A percentile compares a stretch with the other conserved stretches of the same genome.
Evolutionary conservation across 2,888 invertebrate species (phyloP).

Genomic region (Entomobrya proxima): DNA sequence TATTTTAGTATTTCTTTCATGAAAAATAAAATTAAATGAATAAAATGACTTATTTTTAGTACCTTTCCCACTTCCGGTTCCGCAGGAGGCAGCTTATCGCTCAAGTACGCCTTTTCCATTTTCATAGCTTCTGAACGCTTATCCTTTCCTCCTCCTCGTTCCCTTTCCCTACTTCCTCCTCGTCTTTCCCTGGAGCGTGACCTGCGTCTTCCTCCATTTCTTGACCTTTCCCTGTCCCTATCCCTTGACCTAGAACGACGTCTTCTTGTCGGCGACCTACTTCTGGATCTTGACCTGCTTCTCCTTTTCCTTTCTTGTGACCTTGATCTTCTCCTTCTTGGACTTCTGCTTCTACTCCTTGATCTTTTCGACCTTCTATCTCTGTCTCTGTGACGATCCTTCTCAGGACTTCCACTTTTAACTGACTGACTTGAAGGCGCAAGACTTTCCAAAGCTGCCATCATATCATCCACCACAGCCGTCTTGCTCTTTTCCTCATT

Average conservation of each 20-base stretch:
- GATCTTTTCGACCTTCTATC: slow-evolving; percentile 46
- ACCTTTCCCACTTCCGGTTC: slow-evolving; percentile 79
- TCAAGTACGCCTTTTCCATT: slow-evolving; percentile 72
- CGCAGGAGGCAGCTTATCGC: slow-evolving; percentile 77
- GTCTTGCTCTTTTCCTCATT: slow-evolving; percentile 79
- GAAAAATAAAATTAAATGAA: not conserved
- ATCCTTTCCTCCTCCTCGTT: slow-evolving; percentile 65
- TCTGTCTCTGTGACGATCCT: not conserved
- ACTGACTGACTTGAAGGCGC: slow-evolving; percentile 82
- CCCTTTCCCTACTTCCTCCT: slow-evolving; percentile 31
- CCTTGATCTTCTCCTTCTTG: slow-evolving; percentile 61
- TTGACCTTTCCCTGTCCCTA: slow-evolving; percentile 26
- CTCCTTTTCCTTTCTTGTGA: slow-evolving; percentile 34
- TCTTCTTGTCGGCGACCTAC: slow-evolving; percentile 45
- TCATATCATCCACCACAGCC: slow-evolving; percentile 83
- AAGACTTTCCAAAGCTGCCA: slow-evolving; percentile 90
- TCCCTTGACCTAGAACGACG: slow-evolving; percentile 27
- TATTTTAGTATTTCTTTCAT: slow-evolving; percentile 76
- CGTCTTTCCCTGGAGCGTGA: slow-evolving; percentile 29
- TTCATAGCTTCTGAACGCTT: slow-evolving; percentile 64
- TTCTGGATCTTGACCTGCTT: slow-evolving; percentile 54
- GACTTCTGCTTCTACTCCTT: slow-evolving; percentile 65
- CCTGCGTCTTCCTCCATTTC: slow-evolving; percentile 35
- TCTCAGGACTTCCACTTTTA: slow-evolving; percentile 1
- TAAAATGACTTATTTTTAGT: no score